Evolutionary conservation across 2,797 vertebrate genomes (phyloP), one percentile per base, ranked within the genome.

Genomic region (Pachyuromys duprasi): DNA sequence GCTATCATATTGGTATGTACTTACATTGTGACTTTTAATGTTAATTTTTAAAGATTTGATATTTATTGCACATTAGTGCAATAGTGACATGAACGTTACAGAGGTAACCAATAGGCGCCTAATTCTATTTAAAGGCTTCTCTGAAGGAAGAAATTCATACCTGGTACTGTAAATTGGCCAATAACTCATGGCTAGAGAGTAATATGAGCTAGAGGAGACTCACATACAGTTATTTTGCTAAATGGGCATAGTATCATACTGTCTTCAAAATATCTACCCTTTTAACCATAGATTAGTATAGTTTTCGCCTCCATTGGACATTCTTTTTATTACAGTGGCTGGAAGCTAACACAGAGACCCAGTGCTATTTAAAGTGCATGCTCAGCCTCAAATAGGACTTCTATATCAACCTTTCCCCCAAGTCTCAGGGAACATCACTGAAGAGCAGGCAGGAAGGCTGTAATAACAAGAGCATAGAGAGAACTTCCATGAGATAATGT

Each of bases 41-140:
- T 15, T 53, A 49, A 79, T 92, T 86, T 78, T 94, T 90, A 75
- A 81, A 31, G 33, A 55, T 91, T 95, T 83, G 24, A 91, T 31
- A 65, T 67, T 39, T 62, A 42, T 74, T 8, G 28, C 14, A 13
- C 49, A 86, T 20, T 31, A 15, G 15, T 60, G 5, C 49, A 39
- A 60, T 0, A 20, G n/a, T 72, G 26, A 53, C 84, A 26, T 5
- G 24, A 42, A 57, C 39, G 26, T 87, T 70, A 31, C 2, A 2
- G 24, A 33, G 49, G 9, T 70, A 72, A 72, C 84, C 33, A 39
- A 57, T 4, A 55, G 6, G 22, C 57, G 57, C 13, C 49, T 72
- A 22, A 20, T 20, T 57, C 42, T 24, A 31, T 31, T 39, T 87
- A 57, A 87, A 57, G 49, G 6, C 7, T 31, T 5, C 24, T 57